Conservation (phyloP, 2,113 vertebrate species). For the Myiagra hebetior region DNA sequence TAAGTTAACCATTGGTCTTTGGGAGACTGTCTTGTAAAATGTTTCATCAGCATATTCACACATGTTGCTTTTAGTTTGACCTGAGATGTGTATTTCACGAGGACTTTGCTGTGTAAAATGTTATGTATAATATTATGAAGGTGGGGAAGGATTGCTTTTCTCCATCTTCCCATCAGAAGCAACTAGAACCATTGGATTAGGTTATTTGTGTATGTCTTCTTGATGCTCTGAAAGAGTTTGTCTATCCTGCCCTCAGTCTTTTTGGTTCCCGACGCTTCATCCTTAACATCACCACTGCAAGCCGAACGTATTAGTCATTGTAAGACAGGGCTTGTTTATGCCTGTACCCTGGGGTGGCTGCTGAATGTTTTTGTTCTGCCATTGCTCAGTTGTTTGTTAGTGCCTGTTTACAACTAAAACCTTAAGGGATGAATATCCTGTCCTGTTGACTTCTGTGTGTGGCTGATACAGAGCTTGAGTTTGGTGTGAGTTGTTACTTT, state of each 20-base stretch:
- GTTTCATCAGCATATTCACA: conserved; percentile 7
- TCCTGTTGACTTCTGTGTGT: neutral
- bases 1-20: conserved; percentile 32
- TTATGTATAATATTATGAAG: neutral
- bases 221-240: neutral
- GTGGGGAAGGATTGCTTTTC: neutral
- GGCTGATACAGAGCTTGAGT: neutral
- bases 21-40: conserved; percentile 38
- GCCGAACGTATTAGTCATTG: neutral
- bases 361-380: conserved; percentile 10
- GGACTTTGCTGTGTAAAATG: neutral
- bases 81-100: conserved; percentile 29
- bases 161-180: neutral
- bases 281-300: neutral
- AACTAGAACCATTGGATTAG: neutral
- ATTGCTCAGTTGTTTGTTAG: conserved; percentile 24
- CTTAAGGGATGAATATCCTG: neutral
- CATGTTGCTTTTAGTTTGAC: conserved; percentile 44
- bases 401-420: neutral
- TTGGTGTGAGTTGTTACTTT: neutral
- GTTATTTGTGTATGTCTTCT: neutral
- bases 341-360: neutral
- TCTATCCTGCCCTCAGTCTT: neutral
- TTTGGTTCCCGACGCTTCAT: neutral
- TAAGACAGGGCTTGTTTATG: neutral